Conservation (phyloP, 2,888 invertebrate genomes). For the Quadroppia sp. region DNA sequence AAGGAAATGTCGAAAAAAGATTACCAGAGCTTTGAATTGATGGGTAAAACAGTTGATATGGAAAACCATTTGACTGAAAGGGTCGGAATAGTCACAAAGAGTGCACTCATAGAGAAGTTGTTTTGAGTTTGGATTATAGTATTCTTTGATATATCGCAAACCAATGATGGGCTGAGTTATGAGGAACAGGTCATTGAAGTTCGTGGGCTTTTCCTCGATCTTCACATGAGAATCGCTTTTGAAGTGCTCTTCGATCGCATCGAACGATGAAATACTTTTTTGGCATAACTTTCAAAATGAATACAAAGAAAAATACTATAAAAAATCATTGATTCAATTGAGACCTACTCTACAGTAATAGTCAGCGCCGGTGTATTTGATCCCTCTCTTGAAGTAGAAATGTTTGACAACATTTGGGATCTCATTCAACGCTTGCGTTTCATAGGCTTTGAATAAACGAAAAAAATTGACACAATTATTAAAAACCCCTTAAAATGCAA, state of each 20-base stretch:
- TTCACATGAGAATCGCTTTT: slow-evolving; percentile 1
- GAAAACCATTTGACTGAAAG: neutral
- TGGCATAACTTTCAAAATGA: slow-evolving; percentile 12
- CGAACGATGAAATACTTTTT: neutral
- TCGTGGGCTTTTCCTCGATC: slow-evolving; percentile 1
- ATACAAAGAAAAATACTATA: neutral
- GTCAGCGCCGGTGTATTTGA: neutral
- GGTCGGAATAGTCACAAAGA: slow-evolving; percentile 18
- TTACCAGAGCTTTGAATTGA: slow-evolving; percentile 14
- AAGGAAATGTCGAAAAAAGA: no score
- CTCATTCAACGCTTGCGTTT: neutral
- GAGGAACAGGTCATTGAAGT: slow-evolving; percentile 18
- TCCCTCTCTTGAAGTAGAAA: slow-evolving; percentile 19
- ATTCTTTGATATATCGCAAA: slow-evolving; percentile 6
- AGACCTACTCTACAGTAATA: slow-evolving; percentile 18
- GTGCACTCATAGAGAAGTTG: slow-evolving; percentile 9
- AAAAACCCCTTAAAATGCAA: neutral
- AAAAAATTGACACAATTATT: neutral
- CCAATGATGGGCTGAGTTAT: slow-evolving; percentile 15
- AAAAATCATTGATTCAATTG: neutral
- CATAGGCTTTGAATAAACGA: neutral
- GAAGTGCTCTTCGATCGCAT: neutral
- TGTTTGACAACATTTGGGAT: neutral
- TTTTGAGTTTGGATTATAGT: neutral
- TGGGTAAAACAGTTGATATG: slow-evolving; percentile 12